Conservation (phyloP, 2,797 vertebrate species). For the Ara ararauna region DNA sequence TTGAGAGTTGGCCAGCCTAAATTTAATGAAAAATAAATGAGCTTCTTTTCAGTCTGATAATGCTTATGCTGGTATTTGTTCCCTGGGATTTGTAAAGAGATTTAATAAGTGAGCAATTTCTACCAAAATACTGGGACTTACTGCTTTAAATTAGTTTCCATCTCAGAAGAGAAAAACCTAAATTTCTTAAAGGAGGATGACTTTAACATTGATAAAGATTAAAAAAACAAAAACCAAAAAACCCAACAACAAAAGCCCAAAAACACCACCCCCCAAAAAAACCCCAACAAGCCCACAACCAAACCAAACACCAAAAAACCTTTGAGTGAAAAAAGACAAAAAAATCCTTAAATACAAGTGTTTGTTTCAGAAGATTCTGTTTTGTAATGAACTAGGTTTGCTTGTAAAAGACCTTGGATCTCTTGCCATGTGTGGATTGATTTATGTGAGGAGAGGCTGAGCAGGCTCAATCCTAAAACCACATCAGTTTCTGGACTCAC, state of each 20-base stretch:
- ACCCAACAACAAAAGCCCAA: neutral
- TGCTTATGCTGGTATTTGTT: neutral
- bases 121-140: neutral
- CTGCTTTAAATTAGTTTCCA: neutral
- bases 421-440: neutral
- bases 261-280: neutral
- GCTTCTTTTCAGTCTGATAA: neutral
- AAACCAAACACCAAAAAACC: neutral
- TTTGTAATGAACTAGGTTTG: neutral
- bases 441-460: neutral
- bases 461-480: neutral
- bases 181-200: neutral
- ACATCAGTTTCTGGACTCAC: neutral
- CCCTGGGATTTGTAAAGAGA: neutral
- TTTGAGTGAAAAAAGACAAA: neutral
- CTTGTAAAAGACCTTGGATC: neutral
- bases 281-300: neutral
- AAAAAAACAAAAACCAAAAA: neutral
- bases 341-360: neutral
- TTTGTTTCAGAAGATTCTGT: neutral
- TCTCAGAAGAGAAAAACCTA: neutral
- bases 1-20: neutral
- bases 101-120: slow-evolving; percentile 22
- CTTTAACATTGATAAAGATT: neutral
- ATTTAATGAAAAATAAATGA: slow-evolving; percentile 26